Base-by-base conservation (phyloP, 2,797 vertebrate genomes). In the Adelosebastes latens region DNA sequence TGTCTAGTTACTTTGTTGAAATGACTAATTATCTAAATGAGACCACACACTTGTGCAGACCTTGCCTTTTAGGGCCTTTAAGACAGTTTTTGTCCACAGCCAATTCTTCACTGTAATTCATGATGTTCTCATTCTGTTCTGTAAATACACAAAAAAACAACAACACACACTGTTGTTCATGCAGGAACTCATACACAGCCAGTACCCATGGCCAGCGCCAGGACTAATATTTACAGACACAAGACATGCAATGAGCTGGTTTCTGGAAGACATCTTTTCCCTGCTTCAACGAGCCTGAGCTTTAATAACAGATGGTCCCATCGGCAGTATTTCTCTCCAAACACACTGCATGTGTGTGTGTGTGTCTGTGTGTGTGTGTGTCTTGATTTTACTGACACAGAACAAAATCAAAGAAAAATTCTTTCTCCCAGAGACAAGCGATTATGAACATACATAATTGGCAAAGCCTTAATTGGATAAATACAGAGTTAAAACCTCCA, bases 291-390 rank as follows among this genome's bases (percentile, higher is more conserved):
- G 22, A 82, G 80, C 64, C 72, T 79, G 59, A 75, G 77, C 80
- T 86, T 87, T 80, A 89, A 87, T 84, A 91, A 88, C 85, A 92
- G 84, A 90, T 87, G 89, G 84, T 90, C 80, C 86, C 81, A 76
- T 83, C 80, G 32, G 82, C 78, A 34, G 61, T 7, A 55, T 32
- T 72, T 56, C 75, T 82, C 62, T 79, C 76, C 29, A 76, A 87
- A 77, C 67, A 83, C 66, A 75, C 18, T 64, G 77, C 24, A 18
- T 80, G 8, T 81, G 74, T 53, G 24, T 66, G 31, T 74, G 49
- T 70, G 68, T 61, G 53, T 80, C 6, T 78, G n/a, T 66, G 29
- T 74, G 49, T 71, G 69, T 62, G 55, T 32, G 60, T 46, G 29
- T 55, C 32, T 67, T 36, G 34, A 83, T 80, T 76, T 84, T 52